Conservation (phyloP, 2,113 vertebrate species). For the Perca schrenkii region DNA sequence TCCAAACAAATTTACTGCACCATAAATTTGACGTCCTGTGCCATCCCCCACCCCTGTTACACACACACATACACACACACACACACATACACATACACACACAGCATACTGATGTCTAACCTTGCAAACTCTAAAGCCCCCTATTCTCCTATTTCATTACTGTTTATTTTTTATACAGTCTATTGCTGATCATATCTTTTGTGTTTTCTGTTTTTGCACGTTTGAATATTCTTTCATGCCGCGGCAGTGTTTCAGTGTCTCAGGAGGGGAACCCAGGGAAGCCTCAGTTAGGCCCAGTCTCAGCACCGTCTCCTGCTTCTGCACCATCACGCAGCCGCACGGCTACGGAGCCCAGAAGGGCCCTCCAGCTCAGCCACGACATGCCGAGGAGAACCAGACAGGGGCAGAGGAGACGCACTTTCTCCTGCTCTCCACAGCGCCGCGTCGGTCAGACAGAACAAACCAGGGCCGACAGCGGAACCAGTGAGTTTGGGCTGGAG, state of each 20-base stretch:
- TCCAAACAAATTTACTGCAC: constrained; percentile 8
- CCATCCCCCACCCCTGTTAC: background rate
- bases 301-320: constrained; percentile 16
- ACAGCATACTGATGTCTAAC: background rate
- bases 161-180: too few species aligned
- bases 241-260: constrained; percentile 34
- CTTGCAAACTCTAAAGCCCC: background rate
- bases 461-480: constrained; percentile 52
- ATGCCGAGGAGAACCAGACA: constrained; percentile 8
- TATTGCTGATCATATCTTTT: background rate
- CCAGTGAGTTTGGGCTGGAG: constrained; percentile 59
- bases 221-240: constrained; percentile 5
- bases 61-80: background rate
- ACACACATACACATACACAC: background rate
- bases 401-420: constrained; percentile 21
- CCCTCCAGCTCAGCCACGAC: background rate
- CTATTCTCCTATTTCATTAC: background rate
- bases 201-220: background rate
- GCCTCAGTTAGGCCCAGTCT: constrained; percentile 17
- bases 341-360: background rate
- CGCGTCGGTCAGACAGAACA: constrained; percentile 52
- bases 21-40: constrained; percentile 14
- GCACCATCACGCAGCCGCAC: background rate
- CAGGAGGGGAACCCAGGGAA: constrained; percentile 18
- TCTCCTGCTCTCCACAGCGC: constrained; percentile 63